Evolutionary conservation across 1,140 invertebrate species (phyloP).

Genomic region (Chymomyza costata): DNA sequence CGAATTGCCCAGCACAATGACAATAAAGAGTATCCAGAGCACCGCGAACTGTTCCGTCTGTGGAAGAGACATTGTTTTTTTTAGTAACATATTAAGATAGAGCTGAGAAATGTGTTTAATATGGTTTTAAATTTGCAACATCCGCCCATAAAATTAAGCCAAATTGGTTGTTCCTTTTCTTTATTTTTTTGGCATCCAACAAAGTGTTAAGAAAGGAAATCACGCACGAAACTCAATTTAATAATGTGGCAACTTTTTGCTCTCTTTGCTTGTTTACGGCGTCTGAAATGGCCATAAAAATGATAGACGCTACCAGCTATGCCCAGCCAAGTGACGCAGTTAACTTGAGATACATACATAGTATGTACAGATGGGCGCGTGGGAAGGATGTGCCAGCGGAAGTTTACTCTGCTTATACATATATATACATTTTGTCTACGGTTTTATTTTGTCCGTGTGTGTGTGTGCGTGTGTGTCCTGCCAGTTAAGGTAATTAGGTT

Average conservation of each 20-base stretch:
- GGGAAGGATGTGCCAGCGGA: conserved; percentile 59
- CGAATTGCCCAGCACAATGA: conserved; percentile 92
- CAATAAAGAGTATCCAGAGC: conserved; percentile 89
- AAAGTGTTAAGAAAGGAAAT: conserved; percentile 67
- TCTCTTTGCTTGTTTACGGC: conserved; percentile 45
- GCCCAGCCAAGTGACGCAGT: background rate
- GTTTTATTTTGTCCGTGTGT: conserved; percentile 15
- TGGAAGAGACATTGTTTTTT: conserved; percentile 75
- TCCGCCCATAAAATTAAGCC: conserved; percentile 41
- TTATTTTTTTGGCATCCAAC: conserved; percentile 23
- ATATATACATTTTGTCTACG: conserved; percentile 3
- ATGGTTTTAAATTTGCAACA: conserved; percentile 46
- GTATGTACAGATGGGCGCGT: conserved; percentile 19
- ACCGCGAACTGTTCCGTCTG: conserved; percentile 93
- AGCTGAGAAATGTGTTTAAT: background rate
- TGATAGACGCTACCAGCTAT: conserved; percentile 47
- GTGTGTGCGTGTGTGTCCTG: conserved; percentile 1
- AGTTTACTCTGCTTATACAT: conserved; percentile 41
- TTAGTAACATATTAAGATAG: too few relatives aligned
- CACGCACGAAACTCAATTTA: conserved; percentile 67
- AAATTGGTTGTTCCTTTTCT: background rate
- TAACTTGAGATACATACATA: too few relatives aligned
- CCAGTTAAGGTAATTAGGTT: conserved; percentile 35
- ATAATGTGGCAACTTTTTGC: conserved; percentile 34
- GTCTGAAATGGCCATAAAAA: conserved; percentile 66